phyloP scores from a whole-genome alignment of 2,797 vertebrate species.

The Remorina albescens region DNA sequence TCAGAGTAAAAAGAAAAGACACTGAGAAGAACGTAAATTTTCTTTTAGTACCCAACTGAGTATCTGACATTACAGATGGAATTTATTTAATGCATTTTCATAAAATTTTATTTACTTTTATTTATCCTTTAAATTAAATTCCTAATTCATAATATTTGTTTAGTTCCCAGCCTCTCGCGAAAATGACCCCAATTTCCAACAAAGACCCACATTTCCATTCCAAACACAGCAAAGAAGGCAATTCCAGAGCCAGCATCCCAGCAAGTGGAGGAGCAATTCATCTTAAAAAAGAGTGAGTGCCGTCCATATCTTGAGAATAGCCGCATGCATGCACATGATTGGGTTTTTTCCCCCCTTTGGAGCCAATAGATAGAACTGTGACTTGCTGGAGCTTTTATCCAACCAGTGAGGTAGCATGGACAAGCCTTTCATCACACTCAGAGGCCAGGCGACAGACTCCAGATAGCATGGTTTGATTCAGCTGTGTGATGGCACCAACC shows the following conservation, averaged over 20 bases:
- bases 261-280: slow-evolving; percentile 31
- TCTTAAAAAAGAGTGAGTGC: slow-evolving; percentile 41
- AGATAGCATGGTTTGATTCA: slow-evolving; percentile 19
- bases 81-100: not conserved
- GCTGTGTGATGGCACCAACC: not conserved
- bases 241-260: slow-evolving; percentile 39
- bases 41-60: no score
- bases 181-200: slow-evolving; percentile 49
- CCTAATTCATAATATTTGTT: no score
- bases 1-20: not conserved
- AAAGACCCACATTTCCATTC: slow-evolving; percentile 49
- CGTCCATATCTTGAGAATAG: slow-evolving; percentile 17
- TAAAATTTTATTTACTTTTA: not conserved
- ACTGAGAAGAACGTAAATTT: not conserved
- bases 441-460: not conserved
- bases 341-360: slow-evolving; percentile 34
- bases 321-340: slow-evolving; percentile 36
- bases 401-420: slow-evolving; percentile 6
- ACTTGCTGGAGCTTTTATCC: slow-evolving; percentile 20
- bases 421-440: slow-evolving; percentile 34
- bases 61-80: not conserved
- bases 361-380: slow-evolving; percentile 1
- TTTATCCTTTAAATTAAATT: slow-evolving; percentile 4
- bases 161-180: not conserved
- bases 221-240: slow-evolving; percentile 27